Conservation (phyloP, 2,797 vertebrate species). For the Synanceia verrucosa region DNA sequence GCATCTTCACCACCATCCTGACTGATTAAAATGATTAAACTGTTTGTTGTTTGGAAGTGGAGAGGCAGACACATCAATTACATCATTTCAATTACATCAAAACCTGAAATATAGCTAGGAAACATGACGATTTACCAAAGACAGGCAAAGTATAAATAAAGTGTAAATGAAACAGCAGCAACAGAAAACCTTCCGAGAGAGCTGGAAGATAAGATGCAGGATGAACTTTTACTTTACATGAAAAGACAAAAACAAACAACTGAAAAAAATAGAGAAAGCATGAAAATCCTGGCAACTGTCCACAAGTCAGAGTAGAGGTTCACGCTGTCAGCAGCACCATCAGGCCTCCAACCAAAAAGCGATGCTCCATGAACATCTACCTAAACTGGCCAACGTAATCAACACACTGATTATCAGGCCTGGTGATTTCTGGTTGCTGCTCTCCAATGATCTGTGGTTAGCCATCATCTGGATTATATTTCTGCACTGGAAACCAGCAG, state of each 20-base stretch:
- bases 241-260: neutral
- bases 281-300: constrained; percentile 23
- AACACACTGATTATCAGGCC: constrained; percentile 40
- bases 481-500: constrained; percentile 64
- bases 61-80: too few relatives aligned
- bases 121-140: neutral
- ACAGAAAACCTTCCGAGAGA: neutral
- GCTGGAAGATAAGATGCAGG: neutral
- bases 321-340: constrained; percentile 29
- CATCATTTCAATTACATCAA: too few relatives aligned
- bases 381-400: constrained; percentile 14
- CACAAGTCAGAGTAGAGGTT: constrained; percentile 5
- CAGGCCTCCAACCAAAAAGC: neutral
- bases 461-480: constrained; percentile 89
- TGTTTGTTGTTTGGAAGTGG: too few relatives aligned
- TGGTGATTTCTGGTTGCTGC: constrained; percentile 36
- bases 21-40: too few relatives aligned
- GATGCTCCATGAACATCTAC: neutral
- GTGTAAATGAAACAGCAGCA: neutral
- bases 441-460: constrained; percentile 49
- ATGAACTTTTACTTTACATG: neutral
- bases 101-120: neutral
- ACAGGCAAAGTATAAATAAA: neutral
- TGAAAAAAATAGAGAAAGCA: neutral
- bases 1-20: too few relatives aligned